A percentile compares a stretch with the other conserved stretches of the same genome.
phyloP scores from a whole-genome alignment of 2,888 invertebrate species.

The Orthosia gracilis region DNA sequence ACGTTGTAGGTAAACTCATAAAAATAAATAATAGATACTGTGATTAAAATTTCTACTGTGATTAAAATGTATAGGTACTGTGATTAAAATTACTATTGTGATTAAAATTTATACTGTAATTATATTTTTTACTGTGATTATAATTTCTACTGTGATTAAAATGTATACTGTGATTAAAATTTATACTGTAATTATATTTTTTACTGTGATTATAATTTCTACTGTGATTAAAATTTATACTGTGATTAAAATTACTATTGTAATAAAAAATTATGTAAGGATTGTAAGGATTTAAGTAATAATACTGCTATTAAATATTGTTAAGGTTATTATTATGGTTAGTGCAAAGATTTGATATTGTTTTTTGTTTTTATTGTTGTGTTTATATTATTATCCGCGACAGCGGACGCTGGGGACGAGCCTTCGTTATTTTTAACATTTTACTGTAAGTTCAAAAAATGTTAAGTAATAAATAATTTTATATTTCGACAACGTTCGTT shows the following conservation, averaged over 20 bases:
- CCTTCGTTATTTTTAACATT: no score
- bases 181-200: constrained; percentile 6
- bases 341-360: neutral
- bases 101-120: constrained; percentile 1
- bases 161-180: neutral
- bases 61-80: neutral
- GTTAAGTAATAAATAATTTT: no score
- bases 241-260: constrained; percentile 2
- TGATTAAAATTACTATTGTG: neutral
- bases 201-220: neutral
- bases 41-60: constrained; percentile 14
- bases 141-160: neutral
- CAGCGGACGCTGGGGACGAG: no score
- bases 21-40: neutral
- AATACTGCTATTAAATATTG: constrained; percentile 2
- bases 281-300: neutral
- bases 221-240: constrained; percentile 6
- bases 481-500: no score
- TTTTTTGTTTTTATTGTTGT: no score
- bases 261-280: neutral
- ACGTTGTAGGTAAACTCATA: constrained; percentile 17
- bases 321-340: neutral
- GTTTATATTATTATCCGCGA: no score
- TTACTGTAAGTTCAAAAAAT: no score
- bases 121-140: constrained; percentile 2